These are phyloP conservation scores for Brienomyrus longianalis DNA, from an alignment of 2,113 vertebrate species.

Conservation along the genomic window DNA sequence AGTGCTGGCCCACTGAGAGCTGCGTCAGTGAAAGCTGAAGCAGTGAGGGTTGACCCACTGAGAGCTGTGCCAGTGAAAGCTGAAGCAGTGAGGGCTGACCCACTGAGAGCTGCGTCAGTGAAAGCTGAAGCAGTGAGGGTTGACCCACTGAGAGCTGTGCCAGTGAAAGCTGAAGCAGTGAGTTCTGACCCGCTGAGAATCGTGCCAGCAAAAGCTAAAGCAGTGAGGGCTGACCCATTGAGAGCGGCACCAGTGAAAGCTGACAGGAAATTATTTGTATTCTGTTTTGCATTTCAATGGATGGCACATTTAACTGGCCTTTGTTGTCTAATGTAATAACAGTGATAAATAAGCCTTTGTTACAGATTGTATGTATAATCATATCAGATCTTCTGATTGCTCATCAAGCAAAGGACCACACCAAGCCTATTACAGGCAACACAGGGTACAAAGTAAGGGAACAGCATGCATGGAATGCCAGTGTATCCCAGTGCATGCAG, in stretches of 20 bases:
- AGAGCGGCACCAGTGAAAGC: background rate
- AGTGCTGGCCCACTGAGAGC: background rate
- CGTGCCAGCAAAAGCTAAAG: background rate
- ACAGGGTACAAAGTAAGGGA: background rate
- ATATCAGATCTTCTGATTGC: background rate
- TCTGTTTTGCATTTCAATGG: background rate
- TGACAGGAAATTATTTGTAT: background rate
- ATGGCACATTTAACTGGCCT: background rate
- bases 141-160: background rate
- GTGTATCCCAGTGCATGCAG: background rate
- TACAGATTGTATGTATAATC: background rate
- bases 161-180: background rate
- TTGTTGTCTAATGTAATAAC: slow-evolving; percentile 3
- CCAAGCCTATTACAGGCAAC: background rate
- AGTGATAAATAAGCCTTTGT: background rate
- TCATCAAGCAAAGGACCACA: background rate
- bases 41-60: background rate
- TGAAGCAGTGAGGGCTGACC: background rate
- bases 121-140: fast-evolving
- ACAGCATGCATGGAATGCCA: background rate
- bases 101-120: background rate
- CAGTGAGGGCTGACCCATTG: background rate
- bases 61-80: background rate
- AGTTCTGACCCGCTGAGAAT: background rate
- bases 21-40: background rate